Evolutionary conservation across 2,113 vertebrate species (phyloP).

Genomic region (Octodon degus): DNA sequence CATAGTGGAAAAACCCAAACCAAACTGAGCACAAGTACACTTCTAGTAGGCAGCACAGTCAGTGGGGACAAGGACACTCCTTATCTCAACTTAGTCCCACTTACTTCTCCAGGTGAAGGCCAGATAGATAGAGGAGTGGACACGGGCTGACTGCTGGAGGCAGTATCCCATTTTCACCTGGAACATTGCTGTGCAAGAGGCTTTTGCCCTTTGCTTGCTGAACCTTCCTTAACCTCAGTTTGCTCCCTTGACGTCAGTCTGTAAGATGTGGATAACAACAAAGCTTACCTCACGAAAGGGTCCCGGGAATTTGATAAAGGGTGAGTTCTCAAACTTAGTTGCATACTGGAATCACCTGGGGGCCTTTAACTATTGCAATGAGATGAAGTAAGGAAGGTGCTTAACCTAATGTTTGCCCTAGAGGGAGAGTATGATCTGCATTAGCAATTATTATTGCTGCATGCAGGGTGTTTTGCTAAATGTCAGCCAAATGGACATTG

Average conservation of each 20-base stretch:
- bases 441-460: neutral
- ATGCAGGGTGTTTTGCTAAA: neutral
- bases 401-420: neutral
- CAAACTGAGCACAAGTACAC: neutral
- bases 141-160: rapidly evolving
- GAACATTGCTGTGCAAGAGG: neutral
- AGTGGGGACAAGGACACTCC: rapidly evolving
- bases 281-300: rapidly evolving
- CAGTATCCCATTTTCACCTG: neutral
- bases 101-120: neutral
- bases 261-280: neutral
- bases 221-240: neutral
- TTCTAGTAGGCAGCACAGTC: rapidly evolving
- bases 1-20: neutral
- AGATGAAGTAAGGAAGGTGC: neutral
- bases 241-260: neutral
- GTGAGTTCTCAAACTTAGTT: neutral
- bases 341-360: neutral
- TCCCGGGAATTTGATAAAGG: too few species aligned
- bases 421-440: too few species aligned
- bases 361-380: neutral
- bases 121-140: neutral
- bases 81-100: neutral
- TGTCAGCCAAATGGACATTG: neutral
- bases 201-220: rapidly evolving